These are phyloP conservation scores for Indri indri DNA, from an alignment of 2,113 vertebrate species.

Conservation along the genomic window DNA sequence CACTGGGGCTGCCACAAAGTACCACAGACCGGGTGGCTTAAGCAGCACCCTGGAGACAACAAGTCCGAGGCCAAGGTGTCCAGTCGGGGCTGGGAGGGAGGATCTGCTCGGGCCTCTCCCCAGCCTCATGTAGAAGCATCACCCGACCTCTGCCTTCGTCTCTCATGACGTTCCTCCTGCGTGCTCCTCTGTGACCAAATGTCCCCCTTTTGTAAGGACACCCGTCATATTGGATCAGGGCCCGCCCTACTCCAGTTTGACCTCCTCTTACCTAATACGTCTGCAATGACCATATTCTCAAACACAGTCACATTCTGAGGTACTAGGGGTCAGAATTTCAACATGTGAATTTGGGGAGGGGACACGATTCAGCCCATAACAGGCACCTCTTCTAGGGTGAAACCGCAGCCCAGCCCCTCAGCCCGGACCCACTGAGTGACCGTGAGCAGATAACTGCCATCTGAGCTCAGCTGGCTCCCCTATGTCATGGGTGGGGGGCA, in stretches of 20 bases:
- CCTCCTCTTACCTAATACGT: neutral
- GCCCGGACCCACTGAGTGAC: neutral
- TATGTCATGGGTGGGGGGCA: neutral
- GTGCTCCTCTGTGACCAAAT: neutral
- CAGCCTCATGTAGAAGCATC: accelerated
- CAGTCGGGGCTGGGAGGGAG: neutral
- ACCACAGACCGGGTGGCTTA: neutral
- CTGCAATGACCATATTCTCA: neutral
- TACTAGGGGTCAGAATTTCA: neutral
- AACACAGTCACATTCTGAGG: neutral
- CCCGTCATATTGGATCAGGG: neutral
- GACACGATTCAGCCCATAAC: neutral
- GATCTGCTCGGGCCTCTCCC: accelerated
- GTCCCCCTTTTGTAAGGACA: neutral
- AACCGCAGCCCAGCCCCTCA: neutral
- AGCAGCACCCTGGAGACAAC: neutral
- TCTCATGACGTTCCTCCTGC: accelerated
- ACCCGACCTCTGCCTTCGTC: neutral
- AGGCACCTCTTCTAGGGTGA: too few species aligned
- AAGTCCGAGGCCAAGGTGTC: too few species aligned
- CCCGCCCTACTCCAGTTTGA: neutral
- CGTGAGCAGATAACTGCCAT: neutral
- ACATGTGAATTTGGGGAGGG: accelerated
- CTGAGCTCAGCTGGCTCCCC: neutral
- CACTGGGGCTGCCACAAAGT: neutral